Percentiles rank a stretch among this genome's conserved stretches.
These are phyloP conservation scores for Eueides isabella DNA, from an alignment of 1,140 invertebrate species.

Conservation along the genomic window DNA sequence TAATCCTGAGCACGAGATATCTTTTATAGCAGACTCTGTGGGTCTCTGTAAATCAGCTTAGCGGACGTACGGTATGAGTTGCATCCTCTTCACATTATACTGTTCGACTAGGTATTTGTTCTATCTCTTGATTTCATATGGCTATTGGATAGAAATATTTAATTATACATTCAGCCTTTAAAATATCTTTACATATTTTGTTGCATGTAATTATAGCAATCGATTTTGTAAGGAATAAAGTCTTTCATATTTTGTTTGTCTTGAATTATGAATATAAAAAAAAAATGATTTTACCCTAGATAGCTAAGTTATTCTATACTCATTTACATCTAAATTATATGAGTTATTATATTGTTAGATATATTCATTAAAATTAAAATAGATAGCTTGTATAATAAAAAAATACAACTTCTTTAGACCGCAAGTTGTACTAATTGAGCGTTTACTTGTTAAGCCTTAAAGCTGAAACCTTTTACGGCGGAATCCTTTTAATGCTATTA, in stretches of 20 bases:
- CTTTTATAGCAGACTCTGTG: conserved; percentile 68
- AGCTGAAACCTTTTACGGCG: conserved; percentile 52
- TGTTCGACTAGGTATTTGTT: conserved; percentile 58
- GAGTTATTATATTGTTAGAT: background rate
- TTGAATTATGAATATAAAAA: no score
- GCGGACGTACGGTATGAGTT: conserved; percentile 59
- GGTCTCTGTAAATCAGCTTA: conserved; percentile 77
- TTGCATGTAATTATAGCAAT: no score
- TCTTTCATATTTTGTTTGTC: no score
- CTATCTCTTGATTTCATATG: conserved; percentile 50
- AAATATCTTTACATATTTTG: background rate
- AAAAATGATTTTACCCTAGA: no score
- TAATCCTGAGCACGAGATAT: conserved; percentile 68
- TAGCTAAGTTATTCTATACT: no score
- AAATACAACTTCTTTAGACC: conserved; percentile 3
- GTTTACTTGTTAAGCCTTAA: conserved; percentile 37
- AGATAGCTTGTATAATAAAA: background rate
- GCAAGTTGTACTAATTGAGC: conserved; percentile 21
- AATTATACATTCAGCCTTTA: background rate
- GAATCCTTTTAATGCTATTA: conserved; percentile 51
- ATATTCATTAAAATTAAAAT: background rate
- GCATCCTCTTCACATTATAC: conserved; percentile 64
- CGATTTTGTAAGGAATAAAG: no score
- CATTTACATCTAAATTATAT: no score
- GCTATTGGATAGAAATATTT: background rate